Percentiles rank a stretch among this genome's conserved stretches.
Evolutionary conservation across 1,140 invertebrate genomes (phyloP).

Genomic region (Laupala kohalensis): DNA sequence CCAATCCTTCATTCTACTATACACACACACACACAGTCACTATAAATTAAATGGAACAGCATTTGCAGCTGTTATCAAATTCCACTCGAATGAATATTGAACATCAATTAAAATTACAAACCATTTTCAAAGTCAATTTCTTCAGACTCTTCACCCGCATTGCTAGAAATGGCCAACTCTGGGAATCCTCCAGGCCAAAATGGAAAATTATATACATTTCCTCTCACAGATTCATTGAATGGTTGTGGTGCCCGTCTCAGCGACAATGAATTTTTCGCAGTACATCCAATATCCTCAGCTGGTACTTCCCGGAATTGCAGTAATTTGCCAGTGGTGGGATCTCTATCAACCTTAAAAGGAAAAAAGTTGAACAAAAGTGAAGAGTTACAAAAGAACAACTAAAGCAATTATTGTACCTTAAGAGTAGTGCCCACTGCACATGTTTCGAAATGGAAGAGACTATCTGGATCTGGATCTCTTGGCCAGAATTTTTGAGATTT

Average conservation of each 20-base stretch:
- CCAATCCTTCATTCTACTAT: no score
- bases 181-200: slow-evolving; percentile 72
- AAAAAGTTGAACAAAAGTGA: background rate
- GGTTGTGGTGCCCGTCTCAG: slow-evolving; percentile 47
- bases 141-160: slow-evolving; percentile 18
- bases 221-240: slow-evolving; percentile 43
- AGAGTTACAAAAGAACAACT: background rate
- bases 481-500: slow-evolving; percentile 43
- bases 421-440: slow-evolving; percentile 35
- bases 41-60: no score
- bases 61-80: no score
- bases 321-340: slow-evolving; percentile 55
- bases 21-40: no score
- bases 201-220: slow-evolving; percentile 55
- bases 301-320: slow-evolving; percentile 52
- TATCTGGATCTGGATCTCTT: slow-evolving; percentile 31
- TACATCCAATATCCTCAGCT: slow-evolving; percentile 43
- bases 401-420: slow-evolving; percentile 25
- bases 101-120: no score
- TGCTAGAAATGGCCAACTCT: slow-evolving; percentile 32
- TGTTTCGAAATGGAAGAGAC: slow-evolving; percentile 35
- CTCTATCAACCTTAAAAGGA: slow-evolving; percentile 43
- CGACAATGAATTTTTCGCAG: slow-evolving; percentile 61
- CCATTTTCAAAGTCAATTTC: slow-evolving; percentile 36
- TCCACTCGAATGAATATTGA: no score